Percentiles rank a stretch among this genome's conserved stretches.
Conservation (phyloP, 2,888 invertebrate species). For the Eumacrocentrus americanus region DNA sequence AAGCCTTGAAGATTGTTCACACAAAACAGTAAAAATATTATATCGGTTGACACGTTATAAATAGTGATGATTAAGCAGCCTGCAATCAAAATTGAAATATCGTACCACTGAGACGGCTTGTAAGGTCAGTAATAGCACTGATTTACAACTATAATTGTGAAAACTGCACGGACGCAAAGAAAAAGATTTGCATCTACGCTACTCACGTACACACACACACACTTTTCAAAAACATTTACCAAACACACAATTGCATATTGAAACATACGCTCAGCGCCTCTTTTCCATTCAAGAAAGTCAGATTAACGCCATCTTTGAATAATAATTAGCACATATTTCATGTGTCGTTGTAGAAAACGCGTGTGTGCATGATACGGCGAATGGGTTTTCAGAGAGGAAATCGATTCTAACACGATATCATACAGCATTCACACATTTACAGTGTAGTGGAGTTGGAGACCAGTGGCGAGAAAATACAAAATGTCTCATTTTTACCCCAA, state of each 20-base stretch:
- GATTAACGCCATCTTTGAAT: no score
- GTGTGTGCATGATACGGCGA: background rate
- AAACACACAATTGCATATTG: no score
- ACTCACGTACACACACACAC: background rate
- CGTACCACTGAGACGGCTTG: no score
- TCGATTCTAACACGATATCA: conserved; percentile 3
- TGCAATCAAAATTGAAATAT: no score
- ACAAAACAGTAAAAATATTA: no score
- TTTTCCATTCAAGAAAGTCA: no score
- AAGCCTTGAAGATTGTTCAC: no score
- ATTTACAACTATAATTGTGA: conserved; percentile 5
- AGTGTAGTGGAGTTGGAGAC: background rate
- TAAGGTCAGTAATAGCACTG: background rate
- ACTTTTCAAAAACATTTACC: no score
- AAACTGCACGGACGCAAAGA: conserved; percentile 6
- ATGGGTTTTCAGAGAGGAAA: background rate
- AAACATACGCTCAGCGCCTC: no score
- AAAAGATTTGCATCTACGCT: background rate
- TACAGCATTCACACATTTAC: background rate
- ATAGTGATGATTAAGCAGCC: no score
- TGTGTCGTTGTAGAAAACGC: background rate
- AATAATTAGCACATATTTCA: background rate
- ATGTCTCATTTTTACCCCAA: no score
- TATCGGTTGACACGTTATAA: no score
- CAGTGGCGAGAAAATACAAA: background rate